Evolutionary conservation across 2,888 invertebrate species (phyloP), one percentile per base, ranked within the genome.

Genomic region (Eudasyphora cyanicolor): DNA sequence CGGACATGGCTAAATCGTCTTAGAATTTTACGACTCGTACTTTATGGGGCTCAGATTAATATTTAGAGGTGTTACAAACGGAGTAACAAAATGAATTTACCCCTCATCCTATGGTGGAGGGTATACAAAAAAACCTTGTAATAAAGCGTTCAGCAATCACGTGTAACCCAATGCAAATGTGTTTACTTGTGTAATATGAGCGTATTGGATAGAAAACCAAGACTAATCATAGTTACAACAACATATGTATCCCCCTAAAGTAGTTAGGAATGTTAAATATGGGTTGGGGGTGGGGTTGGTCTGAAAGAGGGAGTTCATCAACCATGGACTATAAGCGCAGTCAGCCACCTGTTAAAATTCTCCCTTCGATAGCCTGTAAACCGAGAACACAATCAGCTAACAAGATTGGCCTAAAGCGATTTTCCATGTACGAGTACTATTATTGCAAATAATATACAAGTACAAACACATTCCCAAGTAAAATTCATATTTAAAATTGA

Each of bases 271-370:
- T 27, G 49, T 35, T 35, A 62, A 14, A 0, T 69, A 45, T 3
- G 45, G 45, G 45, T 2, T 8, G 17, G 21, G 10, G 21, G 51
- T 21, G 19, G 21, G 35, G 35, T 5, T 2, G 17, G 51, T 51
- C 51, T 2, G n/a, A n/a, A n/a, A n/a, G n/a, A n/a, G n/a, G n/a
- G n/a, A n/a, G n/a, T n/a, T n/a, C 45, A 10, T 21, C 21, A 21
- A 21, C 21, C 24, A 17, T 17, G 51, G 51, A 10, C 21, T 35
- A 32, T 42, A 45, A 42, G 27, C 5, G 19, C n/a, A n/a, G n/a
- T 17, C 29, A 60, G 27, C n/a, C 74, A 75, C 74, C 74, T 75
- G 74, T 62, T 62, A 49, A 75, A 75, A 49, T 75, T 62, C n/a
- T n/a, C 49, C 32, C 27, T 32, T 32, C 49, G 19, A 62, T 24